Percentiles rank a stretch among this genome's conserved stretches.
These are phyloP conservation scores for Penaeus japonicus DNA, from an alignment of 1,140 invertebrate species.

Conservation along the genomic window DNA sequence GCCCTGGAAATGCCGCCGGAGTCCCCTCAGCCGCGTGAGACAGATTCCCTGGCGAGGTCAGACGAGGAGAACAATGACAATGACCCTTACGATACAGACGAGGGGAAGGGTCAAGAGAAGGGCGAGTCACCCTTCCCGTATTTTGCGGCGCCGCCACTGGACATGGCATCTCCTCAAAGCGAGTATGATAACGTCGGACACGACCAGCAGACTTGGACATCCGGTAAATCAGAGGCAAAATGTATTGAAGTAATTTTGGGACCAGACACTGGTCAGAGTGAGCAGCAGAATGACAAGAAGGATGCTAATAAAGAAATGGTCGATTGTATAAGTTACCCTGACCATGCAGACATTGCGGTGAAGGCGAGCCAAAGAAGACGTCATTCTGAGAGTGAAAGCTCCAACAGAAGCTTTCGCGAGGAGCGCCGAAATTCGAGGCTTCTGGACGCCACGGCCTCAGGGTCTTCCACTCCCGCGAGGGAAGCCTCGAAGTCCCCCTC, in stretches of 20 bases:
- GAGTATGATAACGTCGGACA: conserved; percentile 33
- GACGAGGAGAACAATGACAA: background rate
- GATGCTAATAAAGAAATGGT: no score
- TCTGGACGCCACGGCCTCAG: no score
- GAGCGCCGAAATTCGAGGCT: background rate
- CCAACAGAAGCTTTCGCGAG: background rate
- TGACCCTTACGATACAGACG: background rate
- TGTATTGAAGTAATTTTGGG: background rate
- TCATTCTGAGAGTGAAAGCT: no score
- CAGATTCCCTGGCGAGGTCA: background rate
- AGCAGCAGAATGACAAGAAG: background rate
- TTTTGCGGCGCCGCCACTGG: background rate
- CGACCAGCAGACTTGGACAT: conserved; percentile 14
- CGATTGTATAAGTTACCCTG: no score
- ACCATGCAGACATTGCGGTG: no score
- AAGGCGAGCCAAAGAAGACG: no score
- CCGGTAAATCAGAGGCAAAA: background rate
- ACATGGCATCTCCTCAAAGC: conserved; percentile 11
- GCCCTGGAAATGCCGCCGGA: background rate
- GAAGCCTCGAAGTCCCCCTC: background rate
- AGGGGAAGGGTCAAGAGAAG: background rate
- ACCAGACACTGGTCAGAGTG: background rate
- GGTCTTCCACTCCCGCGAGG: background rate
- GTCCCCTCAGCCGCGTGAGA: background rate
- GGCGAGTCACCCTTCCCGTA: background rate